These are phyloP conservation scores for Agelaius phoeniceus DNA, from an alignment of 2,113 vertebrate species.

Conservation along the genomic window DNA sequence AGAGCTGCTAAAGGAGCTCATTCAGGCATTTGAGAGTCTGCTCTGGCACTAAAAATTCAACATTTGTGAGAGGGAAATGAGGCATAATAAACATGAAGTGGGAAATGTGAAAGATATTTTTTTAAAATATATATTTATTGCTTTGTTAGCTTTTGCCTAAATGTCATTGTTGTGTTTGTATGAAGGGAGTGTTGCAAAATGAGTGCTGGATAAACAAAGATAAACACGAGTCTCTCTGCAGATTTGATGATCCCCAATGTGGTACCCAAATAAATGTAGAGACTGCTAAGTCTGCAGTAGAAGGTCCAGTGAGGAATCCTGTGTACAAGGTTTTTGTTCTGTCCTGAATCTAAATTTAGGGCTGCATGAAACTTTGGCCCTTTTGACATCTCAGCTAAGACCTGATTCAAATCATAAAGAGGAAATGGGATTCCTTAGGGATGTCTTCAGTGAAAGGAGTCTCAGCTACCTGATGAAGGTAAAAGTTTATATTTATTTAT, in stretches of 20 bases:
- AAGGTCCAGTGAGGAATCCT: accelerated
- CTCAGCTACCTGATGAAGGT: constrained; percentile 93
- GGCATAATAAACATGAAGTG: neutral
- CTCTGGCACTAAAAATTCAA: neutral
- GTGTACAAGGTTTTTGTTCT: neutral
- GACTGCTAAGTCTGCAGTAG: neutral
- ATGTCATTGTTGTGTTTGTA: neutral
- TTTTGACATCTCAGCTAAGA: constrained; percentile 92
- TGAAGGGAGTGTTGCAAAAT: neutral
- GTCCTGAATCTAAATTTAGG: constrained; percentile 67
- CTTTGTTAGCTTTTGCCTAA: neutral
- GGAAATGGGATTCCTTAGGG: constrained; percentile 88
- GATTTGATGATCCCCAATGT: neutral
- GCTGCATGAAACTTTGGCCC: constrained; percentile 91
- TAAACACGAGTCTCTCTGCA: neutral
- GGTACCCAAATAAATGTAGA: neutral
- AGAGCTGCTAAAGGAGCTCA: neutral
- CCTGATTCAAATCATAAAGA: constrained; percentile 92
- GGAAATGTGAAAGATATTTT: neutral
- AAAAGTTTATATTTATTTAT: neutral
- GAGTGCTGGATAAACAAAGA: neutral
- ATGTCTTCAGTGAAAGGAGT: constrained; percentile 92
- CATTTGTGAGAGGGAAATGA: neutral
- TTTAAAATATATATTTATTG: neutral
- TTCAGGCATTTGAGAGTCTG: neutral